Evolutionary conservation across 2,797 vertebrate genomes (phyloP).

Genomic region (Sorex maritimensis): DNA sequence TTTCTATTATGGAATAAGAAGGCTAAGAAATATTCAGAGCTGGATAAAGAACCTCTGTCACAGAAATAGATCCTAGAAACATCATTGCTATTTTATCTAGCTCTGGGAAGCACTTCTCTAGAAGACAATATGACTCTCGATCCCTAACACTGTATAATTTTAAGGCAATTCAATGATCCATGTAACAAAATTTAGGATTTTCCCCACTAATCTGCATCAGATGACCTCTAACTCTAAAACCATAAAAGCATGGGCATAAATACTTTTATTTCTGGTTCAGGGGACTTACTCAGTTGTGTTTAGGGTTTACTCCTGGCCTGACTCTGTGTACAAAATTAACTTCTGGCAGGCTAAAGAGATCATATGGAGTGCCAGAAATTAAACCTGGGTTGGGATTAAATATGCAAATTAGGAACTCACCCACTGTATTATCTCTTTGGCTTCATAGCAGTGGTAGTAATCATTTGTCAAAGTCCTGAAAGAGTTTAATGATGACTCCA

Average conservation of each 20-base stretch:
- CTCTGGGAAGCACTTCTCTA: not conserved
- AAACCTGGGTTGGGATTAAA: too few species aligned
- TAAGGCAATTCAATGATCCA: not conserved
- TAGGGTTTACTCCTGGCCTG: too few species aligned
- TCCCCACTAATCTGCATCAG: not conserved
- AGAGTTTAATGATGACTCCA: not conserved
- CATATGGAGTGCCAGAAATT: too few species aligned
- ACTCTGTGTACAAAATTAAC: too few species aligned
- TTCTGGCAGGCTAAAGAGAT: too few species aligned
- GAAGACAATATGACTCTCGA: not conserved
- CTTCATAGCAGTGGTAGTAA: not conserved
- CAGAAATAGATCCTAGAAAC: not conserved
- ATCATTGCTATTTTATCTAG: not conserved
- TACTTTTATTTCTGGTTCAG: not conserved
- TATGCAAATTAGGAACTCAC: too few species aligned
- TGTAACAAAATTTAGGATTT: not conserved
- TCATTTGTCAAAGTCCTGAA: not conserved
- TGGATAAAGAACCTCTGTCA: slow-evolving; percentile 6
- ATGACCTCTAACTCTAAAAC: not conserved
- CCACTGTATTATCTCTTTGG: too few species aligned
- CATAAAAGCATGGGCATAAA: not conserved
- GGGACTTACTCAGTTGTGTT: too few species aligned
- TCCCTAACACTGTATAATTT: not conserved
- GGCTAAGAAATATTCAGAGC: slow-evolving; percentile 10
- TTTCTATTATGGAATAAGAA: slow-evolving; percentile 35